These are phyloP conservation scores for Rissa tridactyla DNA, from an alignment of 2,113 vertebrate genomes.

Conservation along the genomic window DNA sequence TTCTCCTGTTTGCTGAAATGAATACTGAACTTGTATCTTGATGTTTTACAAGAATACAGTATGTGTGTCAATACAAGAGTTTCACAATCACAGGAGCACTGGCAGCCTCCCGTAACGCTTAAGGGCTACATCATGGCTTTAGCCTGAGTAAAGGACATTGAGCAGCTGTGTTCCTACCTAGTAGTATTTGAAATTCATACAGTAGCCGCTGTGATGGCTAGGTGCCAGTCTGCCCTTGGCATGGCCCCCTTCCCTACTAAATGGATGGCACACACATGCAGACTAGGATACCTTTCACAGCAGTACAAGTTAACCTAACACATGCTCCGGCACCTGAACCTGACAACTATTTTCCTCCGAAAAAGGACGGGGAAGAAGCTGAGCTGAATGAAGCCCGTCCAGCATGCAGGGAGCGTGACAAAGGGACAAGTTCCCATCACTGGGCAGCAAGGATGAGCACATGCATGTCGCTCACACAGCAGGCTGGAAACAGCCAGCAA, in stretches of 20 bases:
- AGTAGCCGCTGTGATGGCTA: background rate
- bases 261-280: background rate
- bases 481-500: constrained; percentile 16
- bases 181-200: background rate
- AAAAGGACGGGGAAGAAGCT: background rate
- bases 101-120: background rate
- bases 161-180: background rate
- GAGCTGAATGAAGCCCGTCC: background rate
- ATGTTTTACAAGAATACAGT: constrained; percentile 27
- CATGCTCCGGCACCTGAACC: background rate
- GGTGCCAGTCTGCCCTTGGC: background rate
- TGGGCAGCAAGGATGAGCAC: background rate
- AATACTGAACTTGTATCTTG: constrained; percentile 41
- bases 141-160: background rate
- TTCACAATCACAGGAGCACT: background rate
- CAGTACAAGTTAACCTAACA: background rate
- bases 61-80: constrained; percentile 7
- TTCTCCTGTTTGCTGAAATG: constrained; percentile 58
- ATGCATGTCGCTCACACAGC: background rate
- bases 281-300: background rate
- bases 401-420: background rate
- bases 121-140: background rate
- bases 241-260: background rate
- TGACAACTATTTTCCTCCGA: background rate
- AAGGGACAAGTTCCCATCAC: background rate